These are phyloP conservation scores for Pyrgus malvae DNA, from an alignment of 2,888 invertebrate species.

Conservation along the genomic window DNA sequence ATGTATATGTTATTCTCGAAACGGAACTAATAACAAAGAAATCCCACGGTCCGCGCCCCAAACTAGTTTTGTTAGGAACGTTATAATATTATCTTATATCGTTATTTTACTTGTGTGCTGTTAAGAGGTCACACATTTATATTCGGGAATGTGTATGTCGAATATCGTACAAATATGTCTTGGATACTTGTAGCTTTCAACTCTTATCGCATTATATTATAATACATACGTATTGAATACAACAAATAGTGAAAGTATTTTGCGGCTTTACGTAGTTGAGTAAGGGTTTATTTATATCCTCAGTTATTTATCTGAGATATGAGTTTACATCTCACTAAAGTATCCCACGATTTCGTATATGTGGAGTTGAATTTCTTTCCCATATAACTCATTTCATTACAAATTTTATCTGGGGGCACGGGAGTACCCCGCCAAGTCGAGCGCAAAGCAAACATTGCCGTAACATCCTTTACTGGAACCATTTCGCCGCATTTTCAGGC, in stretches of 20 bases:
- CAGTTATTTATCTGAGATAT: background rate
- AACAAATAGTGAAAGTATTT: background rate
- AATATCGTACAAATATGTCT: background rate
- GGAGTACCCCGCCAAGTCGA: no score
- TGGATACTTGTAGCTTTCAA: no score
- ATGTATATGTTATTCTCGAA: slow-evolving; percentile 33
- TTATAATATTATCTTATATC: slow-evolving; percentile 34
- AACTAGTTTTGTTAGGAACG: slow-evolving; percentile 50
- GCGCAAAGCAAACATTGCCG: no score
- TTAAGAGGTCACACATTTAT: background rate
- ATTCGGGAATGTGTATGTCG: background rate
- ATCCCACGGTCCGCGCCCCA: slow-evolving; percentile 57
- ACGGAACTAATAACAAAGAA: slow-evolving; percentile 61
- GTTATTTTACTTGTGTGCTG: background rate
- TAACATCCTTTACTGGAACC: no score
- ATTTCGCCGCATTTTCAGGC: no score
- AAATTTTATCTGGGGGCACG: no score
- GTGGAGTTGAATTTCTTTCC: no score
- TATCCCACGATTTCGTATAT: no score
- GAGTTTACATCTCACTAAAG: background rate
- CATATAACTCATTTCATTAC: no score
- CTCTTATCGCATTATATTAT: no score
- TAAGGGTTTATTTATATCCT: slow-evolving; percentile 2
- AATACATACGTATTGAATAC: background rate
- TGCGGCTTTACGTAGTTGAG: slow-evolving; percentile 5